Evolutionary conservation across 1,140 invertebrate genomes (phyloP), one percentile per base, ranked within the genome.

Genomic region (Hyles euphorbiae): DNA sequence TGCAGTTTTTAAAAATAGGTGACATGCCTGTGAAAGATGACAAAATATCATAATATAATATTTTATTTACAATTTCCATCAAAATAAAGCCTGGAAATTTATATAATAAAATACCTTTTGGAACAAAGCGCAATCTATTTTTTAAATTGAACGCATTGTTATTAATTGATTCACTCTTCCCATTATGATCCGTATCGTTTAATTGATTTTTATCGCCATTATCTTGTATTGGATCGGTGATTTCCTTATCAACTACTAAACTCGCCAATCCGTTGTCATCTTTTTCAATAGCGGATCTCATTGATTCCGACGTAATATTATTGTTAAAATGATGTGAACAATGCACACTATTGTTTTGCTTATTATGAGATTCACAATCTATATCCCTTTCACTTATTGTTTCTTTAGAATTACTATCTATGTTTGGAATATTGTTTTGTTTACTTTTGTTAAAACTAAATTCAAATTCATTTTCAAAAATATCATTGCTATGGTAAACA

Each of bases 1-100:
- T 61, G 53, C 58, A 65, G 34, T 76, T 67, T 44, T 65, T 36
- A 49, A 77, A 77, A 44, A 85, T 83, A 57, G 63, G 82, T 9
- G 84, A 87, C 76, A 84, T 78, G 9, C 84, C 84, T 87, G 58
- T 34, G 75, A 68, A 50, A 59, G 58, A 53, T 47, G 53, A 44
- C 9, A n/a, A 55, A 46, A 45, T 34, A 8, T 8, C 32, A 33
- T 33, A 22, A 9, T 46, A 33, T 55, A 55, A 22, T 8, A 22
- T 7, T 3, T 55, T 5, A 53, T 34, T 22, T 22, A 22, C 11
- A 11, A 10, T 55, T 7, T 53, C 11, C 33, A 36, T 34, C 34
- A 44, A 55, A 12, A 46, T 46, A 46, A 32, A 33, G 32, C 3
- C 33, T 32, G 10, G 12, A 56, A 47, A 10, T 34, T 11, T 34